Evolutionary conservation across 2,888 invertebrate species (phyloP), one percentile per base, ranked within the genome.

Genomic region (Drosophila cracens): DNA sequence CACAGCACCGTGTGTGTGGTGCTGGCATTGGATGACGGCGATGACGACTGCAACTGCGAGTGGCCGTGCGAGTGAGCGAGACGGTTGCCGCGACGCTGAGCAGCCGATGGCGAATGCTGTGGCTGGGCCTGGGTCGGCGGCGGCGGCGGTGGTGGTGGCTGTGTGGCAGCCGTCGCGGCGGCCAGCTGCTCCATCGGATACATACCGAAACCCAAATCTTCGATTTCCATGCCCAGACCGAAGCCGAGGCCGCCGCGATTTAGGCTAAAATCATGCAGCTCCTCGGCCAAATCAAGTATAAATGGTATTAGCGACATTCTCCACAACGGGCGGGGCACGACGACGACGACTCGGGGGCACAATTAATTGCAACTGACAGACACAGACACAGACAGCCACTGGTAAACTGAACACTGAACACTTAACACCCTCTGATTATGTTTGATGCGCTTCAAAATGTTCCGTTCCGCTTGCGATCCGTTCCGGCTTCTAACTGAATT

Each of bases 131-230:
- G 76, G 8, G 77, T 76, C 43, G 76, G 65, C 25, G 67, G 52
- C 25, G 53, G 38, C 31, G 76, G 70, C 27, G 67, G 52, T n/a
- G 54, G 38, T 25, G 52, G 38, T 27, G 64, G 49, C 51, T 72
- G 79, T 72, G 78, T 63, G 75, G 81, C 65, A 78, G 77, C 66
- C 66, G 60, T 59, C 25, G 67, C 63, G 67, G 81, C 67, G 64
- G 86, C 78, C 78, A 83, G 81, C 63, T 87, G 88, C 72, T 92
- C 91, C 61, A 79, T 59, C 27, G 93, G 91, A 84, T 92, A 91
- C 67, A 93, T 86, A 81, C 92, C 92, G 58, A 92, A 91, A 38
- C 92, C 92, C 29, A 91, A 90, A 36, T 90, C 90, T 59, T 93
- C 91, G 51, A 91, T 87, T 60, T 91, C 91, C 88, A 91, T 79